A percentile compares a stretch with the other conserved stretches of the same genome.
Evolutionary conservation across 2,888 invertebrate species (phyloP).

Genomic region (Drosophila pseudotakahashii): DNA sequence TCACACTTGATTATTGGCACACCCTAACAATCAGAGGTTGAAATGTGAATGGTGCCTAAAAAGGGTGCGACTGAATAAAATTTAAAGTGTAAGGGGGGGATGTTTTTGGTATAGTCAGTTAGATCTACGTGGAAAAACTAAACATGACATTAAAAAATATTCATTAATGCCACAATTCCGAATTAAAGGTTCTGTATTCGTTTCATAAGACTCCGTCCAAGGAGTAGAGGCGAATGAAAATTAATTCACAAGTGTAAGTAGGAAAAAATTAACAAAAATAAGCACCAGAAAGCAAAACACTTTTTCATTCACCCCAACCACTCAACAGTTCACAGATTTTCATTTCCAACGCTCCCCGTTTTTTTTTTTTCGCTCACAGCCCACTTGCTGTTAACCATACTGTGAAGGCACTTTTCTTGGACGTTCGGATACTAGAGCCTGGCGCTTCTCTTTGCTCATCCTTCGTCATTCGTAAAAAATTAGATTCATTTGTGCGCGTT

Average conservation of each 20-base stretch:
- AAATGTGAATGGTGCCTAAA: constrained; percentile 53
- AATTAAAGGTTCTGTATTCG: constrained; percentile 2
- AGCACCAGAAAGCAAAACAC: constrained; percentile 67
- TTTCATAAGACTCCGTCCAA: not conserved
- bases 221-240: constrained; percentile 64
- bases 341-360: constrained; percentile 2
- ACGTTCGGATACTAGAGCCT: constrained; percentile 41
- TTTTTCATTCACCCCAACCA: constrained; percentile 67
- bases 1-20: constrained; percentile 74
- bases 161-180: too few species aligned
- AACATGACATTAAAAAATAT: constrained; percentile 1
- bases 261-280: constrained; percentile 56
- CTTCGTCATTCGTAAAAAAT: constrained; percentile 74
- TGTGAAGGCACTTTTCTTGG: constrained; percentile 24
- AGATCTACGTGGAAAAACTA: not conserved
- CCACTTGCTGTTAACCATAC: constrained; percentile 20
- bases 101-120: constrained; percentile 9
- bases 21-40: constrained; percentile 46
- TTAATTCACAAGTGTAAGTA: constrained; percentile 68
- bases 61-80: constrained; percentile 17
- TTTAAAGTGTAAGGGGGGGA: constrained; percentile 28
- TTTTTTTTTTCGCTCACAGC: not conserved
- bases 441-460: constrained; percentile 16
- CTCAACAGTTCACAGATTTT: not conserved
- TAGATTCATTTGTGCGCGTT: constrained; percentile 81